These are phyloP conservation scores for Serinus canaria DNA, from an alignment of 2,113 vertebrate genomes.

Conservation along the genomic window DNA sequence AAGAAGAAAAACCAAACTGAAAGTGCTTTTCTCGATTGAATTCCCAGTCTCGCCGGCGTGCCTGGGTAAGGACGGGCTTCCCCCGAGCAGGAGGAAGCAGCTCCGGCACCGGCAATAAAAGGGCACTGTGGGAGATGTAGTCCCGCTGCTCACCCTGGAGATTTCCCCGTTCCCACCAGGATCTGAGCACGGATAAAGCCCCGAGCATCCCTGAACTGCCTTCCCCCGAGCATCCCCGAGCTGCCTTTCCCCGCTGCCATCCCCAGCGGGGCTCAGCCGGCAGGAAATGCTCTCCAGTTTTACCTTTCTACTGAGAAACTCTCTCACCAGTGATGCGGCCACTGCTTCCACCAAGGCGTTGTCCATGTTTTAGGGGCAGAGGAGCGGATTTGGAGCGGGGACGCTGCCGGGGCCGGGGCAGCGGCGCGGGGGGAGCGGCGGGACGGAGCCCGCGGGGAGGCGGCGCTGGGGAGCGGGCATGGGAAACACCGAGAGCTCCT, in stretches of 20 bases:
- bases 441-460: not conserved
- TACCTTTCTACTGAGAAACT: slow-evolving; percentile 92
- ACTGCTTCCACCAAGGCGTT: slow-evolving; percentile 81
- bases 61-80: rapidly evolving
- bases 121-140: slow-evolving; percentile 68
- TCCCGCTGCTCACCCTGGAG: not conserved
- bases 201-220: not conserved
- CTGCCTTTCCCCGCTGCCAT: rapidly evolving
- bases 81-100: not conserved
- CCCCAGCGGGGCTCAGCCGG: not conserved
- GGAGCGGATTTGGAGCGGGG: rapidly evolving
- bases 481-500: not conserved
- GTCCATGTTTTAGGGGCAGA: slow-evolving; percentile 65
- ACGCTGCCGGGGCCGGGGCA: not conserved
- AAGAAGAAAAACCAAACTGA: not conserved
- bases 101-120: not conserved
- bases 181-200: not conserved
- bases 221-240: not conserved
- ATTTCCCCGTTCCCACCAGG: rapidly evolving
- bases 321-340: slow-evolving; percentile 87
- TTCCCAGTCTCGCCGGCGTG: not conserved
- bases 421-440: not conserved
- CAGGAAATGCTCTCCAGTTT: not conserved
- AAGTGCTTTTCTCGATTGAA: not conserved
- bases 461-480: slow-evolving; percentile 13